Conservation (phyloP, 2,113 vertebrate species). For the Parotia lawesii region DNA sequence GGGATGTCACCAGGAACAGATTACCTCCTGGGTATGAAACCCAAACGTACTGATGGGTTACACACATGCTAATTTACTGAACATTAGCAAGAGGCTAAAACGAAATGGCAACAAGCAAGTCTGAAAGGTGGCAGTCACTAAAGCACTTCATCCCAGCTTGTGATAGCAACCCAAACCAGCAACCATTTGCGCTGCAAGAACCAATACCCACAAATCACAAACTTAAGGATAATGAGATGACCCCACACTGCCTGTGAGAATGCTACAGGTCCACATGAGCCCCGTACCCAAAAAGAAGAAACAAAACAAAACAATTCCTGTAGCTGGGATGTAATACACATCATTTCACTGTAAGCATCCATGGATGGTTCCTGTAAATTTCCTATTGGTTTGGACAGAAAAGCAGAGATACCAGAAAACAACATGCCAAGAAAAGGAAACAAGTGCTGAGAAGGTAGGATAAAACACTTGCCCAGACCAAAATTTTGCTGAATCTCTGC, state of each 20-base stretch:
- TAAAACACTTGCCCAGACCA: background rate
- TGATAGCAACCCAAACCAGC: background rate
- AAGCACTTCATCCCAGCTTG: background rate
- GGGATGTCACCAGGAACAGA: background rate
- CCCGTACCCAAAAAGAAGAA: background rate
- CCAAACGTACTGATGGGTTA: background rate
- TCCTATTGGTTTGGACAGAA: background rate
- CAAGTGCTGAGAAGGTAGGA: background rate
- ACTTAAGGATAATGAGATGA: background rate
- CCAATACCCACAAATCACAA: background rate
- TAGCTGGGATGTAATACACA: background rate
- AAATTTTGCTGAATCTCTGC: background rate
- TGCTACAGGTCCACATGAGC: background rate
- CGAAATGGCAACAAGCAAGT: background rate
- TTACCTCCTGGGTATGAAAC: background rate
- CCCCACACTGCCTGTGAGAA: rapidly evolving
- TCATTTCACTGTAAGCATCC: background rate
- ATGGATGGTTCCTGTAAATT: background rate
- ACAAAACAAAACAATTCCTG: no score
- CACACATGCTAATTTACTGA: background rate
- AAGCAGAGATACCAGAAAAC: background rate
- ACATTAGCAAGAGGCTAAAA: background rate
- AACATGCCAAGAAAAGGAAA: background rate
- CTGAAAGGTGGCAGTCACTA: background rate
- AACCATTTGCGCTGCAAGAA: background rate